A percentile compares a stretch with the other conserved stretches of the same genome.
phyloP scores from a whole-genome alignment of 2,113 vertebrate species.

The Melanostigma gelatinosum region DNA sequence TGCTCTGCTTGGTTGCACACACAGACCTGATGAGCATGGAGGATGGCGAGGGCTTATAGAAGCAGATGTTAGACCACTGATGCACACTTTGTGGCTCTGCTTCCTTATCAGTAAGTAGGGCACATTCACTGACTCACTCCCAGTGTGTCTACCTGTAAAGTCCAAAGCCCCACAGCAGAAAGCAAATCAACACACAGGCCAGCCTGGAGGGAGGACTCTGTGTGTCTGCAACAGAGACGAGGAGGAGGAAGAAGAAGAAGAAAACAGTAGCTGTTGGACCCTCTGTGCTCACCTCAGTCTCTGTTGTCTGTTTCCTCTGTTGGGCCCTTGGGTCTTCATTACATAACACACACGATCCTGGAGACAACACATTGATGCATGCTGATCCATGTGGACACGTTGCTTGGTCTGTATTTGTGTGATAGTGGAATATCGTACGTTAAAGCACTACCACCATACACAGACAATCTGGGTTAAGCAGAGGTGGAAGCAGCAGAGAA shows the following conservation, averaged over 20 bases:
- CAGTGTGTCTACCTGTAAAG: slow-evolving; percentile 7
- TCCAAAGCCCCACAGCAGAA: not conserved
- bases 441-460: not conserved
- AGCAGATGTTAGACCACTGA: slow-evolving; percentile 17
- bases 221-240: slow-evolving; percentile 22
- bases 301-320: slow-evolving; percentile 38
- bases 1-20: slow-evolving; percentile 19
- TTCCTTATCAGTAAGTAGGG: slow-evolving; percentile 1
- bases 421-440: not conserved
- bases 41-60: slow-evolving; percentile 1
- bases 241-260: not conserved
- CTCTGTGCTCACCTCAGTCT: slow-evolving; percentile 5
- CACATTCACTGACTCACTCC: not conserved
- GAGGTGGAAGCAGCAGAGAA: not conserved
- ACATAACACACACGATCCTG: not conserved
- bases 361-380: not conserved
- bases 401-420: not conserved
- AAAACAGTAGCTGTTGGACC: slow-evolving; percentile 20
- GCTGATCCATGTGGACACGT: not conserved
- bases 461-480: not conserved
- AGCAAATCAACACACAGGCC: slow-evolving; percentile 9
- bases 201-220: slow-evolving; percentile 1
- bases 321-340: slow-evolving; percentile 24
- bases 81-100: slow-evolving; percentile 12
- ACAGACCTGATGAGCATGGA: slow-evolving; percentile 18